A percentile compares a stretch with the other conserved stretches of the same genome.
Conservation (phyloP, 2,888 invertebrate genomes). For the Chromoteleia sp. region DNA sequence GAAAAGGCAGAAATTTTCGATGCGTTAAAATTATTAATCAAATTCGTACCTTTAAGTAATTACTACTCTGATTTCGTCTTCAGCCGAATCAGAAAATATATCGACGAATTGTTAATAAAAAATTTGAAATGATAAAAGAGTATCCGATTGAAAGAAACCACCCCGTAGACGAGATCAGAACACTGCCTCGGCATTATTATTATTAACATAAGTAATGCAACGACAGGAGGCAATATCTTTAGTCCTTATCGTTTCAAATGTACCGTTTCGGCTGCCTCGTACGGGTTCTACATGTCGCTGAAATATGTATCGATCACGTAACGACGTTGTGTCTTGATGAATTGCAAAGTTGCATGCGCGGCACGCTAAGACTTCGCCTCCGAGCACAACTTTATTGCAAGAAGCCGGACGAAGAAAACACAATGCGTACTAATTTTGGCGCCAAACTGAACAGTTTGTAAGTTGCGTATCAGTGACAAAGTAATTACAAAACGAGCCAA, state of each 20-base stretch:
- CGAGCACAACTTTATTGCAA: constrained; percentile 71
- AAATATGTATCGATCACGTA: constrained; percentile 69
- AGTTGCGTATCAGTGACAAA: constrained; percentile 53
- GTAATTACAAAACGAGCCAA: constrained; percentile 62
- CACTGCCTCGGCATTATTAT: constrained; percentile 10
- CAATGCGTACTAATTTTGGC: constrained; percentile 66
- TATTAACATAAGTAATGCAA: constrained; percentile 39
- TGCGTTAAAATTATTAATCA: too few relatives aligned
- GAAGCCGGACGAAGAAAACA: constrained; percentile 65
- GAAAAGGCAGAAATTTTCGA: too few relatives aligned
- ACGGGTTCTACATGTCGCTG: constrained; percentile 61
- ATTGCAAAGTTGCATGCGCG: constrained; percentile 73
- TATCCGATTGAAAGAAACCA: constrained; percentile 7
- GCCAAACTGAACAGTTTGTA: constrained; percentile 52
- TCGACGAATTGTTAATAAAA: too few relatives aligned
- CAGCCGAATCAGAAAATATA: too few relatives aligned
- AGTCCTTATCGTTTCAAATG: constrained; percentile 35
- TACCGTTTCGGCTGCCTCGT: constrained; percentile 32
- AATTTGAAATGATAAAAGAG: too few relatives aligned
- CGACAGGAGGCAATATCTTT: constrained; percentile 26
- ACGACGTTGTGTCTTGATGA: constrained; percentile 71
- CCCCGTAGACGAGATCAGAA: neutral
- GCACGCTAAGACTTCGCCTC: constrained; percentile 65
- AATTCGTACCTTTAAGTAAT: too few relatives aligned
- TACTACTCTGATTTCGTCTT: too few relatives aligned